Conservation (phyloP, 2,797 vertebrate genomes). For the Lerista edwardsae region DNA sequence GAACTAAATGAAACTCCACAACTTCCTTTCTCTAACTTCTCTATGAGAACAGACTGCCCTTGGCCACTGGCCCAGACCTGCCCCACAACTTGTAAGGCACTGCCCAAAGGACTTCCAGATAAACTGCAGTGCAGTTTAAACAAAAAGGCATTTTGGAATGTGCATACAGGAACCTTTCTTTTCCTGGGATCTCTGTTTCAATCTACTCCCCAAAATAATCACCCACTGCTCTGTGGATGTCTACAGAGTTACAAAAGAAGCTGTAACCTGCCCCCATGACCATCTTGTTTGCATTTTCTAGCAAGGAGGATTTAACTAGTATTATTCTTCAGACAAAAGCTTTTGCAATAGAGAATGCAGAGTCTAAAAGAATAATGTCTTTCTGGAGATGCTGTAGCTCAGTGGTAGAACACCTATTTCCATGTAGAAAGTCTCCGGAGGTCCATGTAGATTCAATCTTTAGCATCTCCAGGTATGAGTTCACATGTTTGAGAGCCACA, state of each 20-base stretch:
- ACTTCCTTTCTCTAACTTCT: slow-evolving; percentile 63
- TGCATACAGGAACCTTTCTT: slow-evolving; percentile 31
- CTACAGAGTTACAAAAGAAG: not conserved
- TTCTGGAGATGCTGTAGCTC: too few relatives aligned
- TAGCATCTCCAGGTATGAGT: too few relatives aligned
- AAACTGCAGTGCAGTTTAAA: not conserved
- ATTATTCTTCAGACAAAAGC: not conserved
- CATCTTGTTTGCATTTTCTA: not conserved
- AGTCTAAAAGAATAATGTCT: not conserved
- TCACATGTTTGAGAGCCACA: too few relatives aligned
- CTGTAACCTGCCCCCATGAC: not conserved
- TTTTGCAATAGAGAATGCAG: not conserved
- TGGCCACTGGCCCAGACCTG: slow-evolving; percentile 51
- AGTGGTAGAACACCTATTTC: too few relatives aligned
- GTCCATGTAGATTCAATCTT: too few relatives aligned
- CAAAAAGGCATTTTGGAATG: slow-evolving; percentile 20
- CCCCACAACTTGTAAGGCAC: slow-evolving; percentile 55
- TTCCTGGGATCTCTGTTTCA: slow-evolving; percentile 49
- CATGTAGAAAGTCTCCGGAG: too few relatives aligned
- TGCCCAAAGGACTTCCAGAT: slow-evolving; percentile 14
- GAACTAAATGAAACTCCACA: slow-evolving; percentile 69
- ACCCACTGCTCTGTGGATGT: slow-evolving; percentile 13
- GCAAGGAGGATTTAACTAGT: not conserved
- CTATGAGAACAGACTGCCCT: slow-evolving; percentile 54
- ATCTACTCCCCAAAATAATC: slow-evolving; percentile 48